Evolutionary conservation across 92 coral and sea anemone genomes (phyloP).

Genomic region (Montipora capitata): DNA sequence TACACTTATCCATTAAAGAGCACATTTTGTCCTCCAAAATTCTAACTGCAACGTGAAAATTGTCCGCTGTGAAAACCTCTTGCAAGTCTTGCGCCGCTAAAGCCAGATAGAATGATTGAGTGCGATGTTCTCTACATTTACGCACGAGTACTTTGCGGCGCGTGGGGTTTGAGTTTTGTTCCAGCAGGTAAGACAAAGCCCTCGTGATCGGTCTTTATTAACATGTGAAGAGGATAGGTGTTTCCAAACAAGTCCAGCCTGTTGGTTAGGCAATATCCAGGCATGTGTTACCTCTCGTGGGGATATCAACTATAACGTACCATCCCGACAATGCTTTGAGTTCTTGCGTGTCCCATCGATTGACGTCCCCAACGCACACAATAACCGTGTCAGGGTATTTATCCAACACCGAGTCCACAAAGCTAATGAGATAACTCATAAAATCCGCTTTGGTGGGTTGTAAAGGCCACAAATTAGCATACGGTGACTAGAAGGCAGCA

Average conservation of each 20-base stretch:
- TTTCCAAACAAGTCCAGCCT: constrained; percentile 74
- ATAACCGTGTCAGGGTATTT: constrained; percentile 10
- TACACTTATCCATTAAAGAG: constrained; percentile 1
- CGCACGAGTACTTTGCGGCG: constrained; percentile 40
- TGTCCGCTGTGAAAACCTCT: background rate
- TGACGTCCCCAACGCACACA: constrained; percentile 43
- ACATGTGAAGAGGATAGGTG: constrained; percentile 60
- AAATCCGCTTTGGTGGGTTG: constrained; percentile 57
- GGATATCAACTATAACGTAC: constrained; percentile 3
- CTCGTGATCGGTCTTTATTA: constrained; percentile 75
- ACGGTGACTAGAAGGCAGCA: constrained; percentile 67
- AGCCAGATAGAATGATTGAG: background rate
- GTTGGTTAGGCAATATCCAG: constrained; percentile 76
- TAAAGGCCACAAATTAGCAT: constrained; percentile 65
- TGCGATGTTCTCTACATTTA: constrained; percentile 73
- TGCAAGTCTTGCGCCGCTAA: constrained; percentile 50
- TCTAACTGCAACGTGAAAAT: background rate
- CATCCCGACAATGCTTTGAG: background rate
- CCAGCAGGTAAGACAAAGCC: constrained; percentile 79
- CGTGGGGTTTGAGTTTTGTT: constrained; percentile 66
- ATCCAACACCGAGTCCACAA: constrained; percentile 6
- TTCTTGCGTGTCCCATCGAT: background rate
- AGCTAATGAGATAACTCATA: constrained; percentile 51
- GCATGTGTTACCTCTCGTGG: constrained; percentile 23
- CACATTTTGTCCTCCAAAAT: background rate